Conservation (phyloP, 2,797 vertebrate genomes). For the Coregonus suidteri region DNA sequence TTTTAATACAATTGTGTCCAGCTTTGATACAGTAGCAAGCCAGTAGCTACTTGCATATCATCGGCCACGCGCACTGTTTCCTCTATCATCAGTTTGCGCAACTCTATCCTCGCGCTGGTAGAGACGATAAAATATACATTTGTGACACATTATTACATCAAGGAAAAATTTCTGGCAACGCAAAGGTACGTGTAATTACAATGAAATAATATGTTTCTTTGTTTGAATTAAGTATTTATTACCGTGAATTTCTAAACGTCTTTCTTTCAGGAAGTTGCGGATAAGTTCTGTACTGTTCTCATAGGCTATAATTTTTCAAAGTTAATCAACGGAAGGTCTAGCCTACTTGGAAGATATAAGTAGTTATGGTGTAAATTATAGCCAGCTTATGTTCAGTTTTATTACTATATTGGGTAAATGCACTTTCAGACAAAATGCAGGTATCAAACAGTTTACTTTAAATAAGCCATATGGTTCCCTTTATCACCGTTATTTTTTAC, state of each 20-base stretch:
- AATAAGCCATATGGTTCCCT: too few relatives aligned
- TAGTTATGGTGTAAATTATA: background rate
- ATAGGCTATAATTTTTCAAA: background rate
- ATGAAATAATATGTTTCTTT: background rate
- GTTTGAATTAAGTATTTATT: background rate
- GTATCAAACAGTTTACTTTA: background rate
- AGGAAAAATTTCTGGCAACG: background rate
- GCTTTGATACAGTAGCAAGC: background rate
- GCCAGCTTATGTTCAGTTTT: background rate
- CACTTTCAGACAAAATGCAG: background rate
- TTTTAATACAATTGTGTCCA: background rate
- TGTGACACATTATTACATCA: background rate
- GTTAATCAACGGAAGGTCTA: background rate
- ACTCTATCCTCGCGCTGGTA: background rate
- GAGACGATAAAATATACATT: background rate
- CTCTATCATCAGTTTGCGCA: background rate
- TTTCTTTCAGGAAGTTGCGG: conserved; percentile 46
- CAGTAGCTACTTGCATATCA: background rate
- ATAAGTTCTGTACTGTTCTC: background rate
- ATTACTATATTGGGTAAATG: background rate
- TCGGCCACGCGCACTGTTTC: conserved; percentile 2
- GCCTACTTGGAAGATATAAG: background rate
- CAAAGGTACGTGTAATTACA: conserved; percentile 46
- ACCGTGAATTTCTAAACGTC: background rate
- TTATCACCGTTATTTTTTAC: background rate